Percentiles rank a stretch among this genome's conserved stretches.
These are phyloP conservation scores for Amblyjoppa fuscipennis DNA, from an alignment of 2,888 invertebrate species.

Conservation along the genomic window DNA sequence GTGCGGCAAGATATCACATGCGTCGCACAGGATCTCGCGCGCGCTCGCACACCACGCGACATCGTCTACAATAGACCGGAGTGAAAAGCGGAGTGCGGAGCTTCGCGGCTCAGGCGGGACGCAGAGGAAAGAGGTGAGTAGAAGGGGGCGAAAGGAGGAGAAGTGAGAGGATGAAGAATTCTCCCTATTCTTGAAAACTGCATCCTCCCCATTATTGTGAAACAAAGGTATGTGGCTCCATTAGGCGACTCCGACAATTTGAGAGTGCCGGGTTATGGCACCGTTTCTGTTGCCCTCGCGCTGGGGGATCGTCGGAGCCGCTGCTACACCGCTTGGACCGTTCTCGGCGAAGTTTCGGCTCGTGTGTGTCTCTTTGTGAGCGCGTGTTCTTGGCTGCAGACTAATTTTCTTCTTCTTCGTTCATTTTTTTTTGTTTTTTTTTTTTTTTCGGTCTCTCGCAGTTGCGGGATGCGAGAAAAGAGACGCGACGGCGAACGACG, in stretches of 20 bases:
- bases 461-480: constrained; percentile 56
- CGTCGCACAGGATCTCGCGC: too few relatives aligned
- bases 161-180: constrained; percentile 38
- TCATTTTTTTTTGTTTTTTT: constrained; percentile 63
- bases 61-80: neutral
- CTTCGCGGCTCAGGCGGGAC: constrained; percentile 32
- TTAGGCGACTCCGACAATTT: constrained; percentile 65
- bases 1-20: neutral
- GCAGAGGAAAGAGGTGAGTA: constrained; percentile 14
- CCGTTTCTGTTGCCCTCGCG: constrained; percentile 45
- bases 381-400: constrained; percentile 70
- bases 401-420: constrained; percentile 70
- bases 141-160: neutral
- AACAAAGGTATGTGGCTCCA: constrained; percentile 67
- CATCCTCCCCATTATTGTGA: constrained; percentile 65
- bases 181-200: constrained; percentile 66
- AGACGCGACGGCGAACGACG: constrained; percentile 28
- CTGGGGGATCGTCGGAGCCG: constrained; percentile 3
- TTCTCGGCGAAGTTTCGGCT: constrained; percentile 9
- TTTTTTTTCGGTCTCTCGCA: constrained; percentile 56
- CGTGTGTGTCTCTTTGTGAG: neutral
- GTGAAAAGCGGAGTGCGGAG: constrained; percentile 58
- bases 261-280: constrained; percentile 47
- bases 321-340: neutral
- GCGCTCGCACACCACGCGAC: neutral